phyloP scores from a whole-genome alignment of 2,888 invertebrate genomes.

The Drosophila melanocephala region DNA sequence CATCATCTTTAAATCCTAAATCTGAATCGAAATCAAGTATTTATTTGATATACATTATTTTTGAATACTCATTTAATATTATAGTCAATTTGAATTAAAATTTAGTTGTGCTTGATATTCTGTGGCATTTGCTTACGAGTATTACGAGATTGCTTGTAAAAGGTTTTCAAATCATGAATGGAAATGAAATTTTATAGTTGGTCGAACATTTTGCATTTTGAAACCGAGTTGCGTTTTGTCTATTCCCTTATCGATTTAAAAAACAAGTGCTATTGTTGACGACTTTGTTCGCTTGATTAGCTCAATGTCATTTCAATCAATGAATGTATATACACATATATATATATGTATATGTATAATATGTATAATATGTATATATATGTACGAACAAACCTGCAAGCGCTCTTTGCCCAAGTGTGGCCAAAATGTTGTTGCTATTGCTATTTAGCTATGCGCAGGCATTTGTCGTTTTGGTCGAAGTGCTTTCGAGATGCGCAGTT shows the following conservation, averaged over 20 bases:
- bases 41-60: background rate
- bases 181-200: background rate
- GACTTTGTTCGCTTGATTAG: conserved; percentile 43
- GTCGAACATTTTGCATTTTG: background rate
- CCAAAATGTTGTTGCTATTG: background rate
- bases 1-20: too few species aligned
- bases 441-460: conserved; percentile 10
- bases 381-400: background rate
- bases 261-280: conserved; percentile 19
- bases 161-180: background rate
- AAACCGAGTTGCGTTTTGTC: background rate
- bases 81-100: background rate
- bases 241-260: background rate
- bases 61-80: background rate
- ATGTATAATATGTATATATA: background rate
- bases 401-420: too few species aligned
- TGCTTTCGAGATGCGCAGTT: conserved; percentile 36
- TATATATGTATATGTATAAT: background rate
- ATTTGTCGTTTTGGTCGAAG: conserved; percentile 2
- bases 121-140: background rate
- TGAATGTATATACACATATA: conserved; percentile 15
- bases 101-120: background rate
- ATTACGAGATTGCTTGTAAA: background rate
- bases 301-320: conserved; percentile 67
- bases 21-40: background rate